These are phyloP conservation scores for Epistrophe eligans DNA, from an alignment of 2,888 invertebrate species.

Conservation along the genomic window DNA sequence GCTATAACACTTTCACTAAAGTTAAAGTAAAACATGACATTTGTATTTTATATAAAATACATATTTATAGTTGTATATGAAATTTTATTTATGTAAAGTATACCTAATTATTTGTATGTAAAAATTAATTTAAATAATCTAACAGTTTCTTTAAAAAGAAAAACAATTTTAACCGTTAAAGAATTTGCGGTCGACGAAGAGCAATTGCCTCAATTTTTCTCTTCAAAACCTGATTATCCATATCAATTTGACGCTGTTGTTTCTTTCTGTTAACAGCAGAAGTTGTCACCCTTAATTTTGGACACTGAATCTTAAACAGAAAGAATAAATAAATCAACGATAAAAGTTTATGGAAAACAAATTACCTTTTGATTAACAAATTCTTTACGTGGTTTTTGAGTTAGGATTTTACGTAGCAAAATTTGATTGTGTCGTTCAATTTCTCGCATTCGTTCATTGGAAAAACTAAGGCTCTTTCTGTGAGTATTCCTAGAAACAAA, in stretches of 20 bases:
- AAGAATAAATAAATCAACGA: not conserved
- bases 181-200: constrained; percentile 22
- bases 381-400: constrained; percentile 80
- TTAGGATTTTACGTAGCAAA: constrained; percentile 85
- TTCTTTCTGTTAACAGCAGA: constrained; percentile 85
- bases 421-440: constrained; percentile 87
- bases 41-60: too few relatives aligned
- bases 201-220: constrained; percentile 82
- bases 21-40: too few relatives aligned
- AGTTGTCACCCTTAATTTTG: constrained; percentile 76
- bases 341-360: not conserved
- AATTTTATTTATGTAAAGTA: not conserved
- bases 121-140: not conserved
- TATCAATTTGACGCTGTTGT: constrained; percentile 86
- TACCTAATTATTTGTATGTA: not conserved
- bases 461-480: constrained; percentile 83
- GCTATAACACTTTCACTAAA: too few relatives aligned
- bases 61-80: too few relatives aligned
- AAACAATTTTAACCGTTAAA: not conserved
- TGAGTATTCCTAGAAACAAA: constrained; percentile 35
- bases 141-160: not conserved
- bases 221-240: constrained; percentile 85
- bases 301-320: constrained; percentile 1
- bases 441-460: constrained; percentile 86
- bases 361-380: not conserved